phyloP scores from a whole-genome alignment of 1,140 invertebrate genomes.

The Halesus radiatus region DNA sequence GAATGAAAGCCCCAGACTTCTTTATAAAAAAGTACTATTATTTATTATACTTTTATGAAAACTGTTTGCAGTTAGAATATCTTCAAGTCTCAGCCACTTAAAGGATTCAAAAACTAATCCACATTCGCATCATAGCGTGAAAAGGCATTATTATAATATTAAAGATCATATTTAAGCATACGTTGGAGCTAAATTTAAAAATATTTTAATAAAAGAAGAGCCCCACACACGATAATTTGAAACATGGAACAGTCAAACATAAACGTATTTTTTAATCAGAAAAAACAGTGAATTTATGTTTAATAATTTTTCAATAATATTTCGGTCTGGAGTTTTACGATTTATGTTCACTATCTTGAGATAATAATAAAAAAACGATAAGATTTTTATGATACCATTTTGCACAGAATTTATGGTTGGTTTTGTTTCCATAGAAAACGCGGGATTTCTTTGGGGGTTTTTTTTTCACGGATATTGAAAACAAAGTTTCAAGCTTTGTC shows the following conservation, averaged over 20 bases:
- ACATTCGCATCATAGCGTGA: not conserved
- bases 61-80: not conserved
- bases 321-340: no score
- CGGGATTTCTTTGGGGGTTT: no score
- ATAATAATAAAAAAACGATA: no score
- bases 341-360: no score
- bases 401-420: no score
- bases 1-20: no score
- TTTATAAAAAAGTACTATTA: no score
- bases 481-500: not conserved
- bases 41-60: slow-evolving; percentile 11
- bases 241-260: slow-evolving; percentile 13
- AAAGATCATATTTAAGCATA: not conserved
- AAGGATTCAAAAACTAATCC: slow-evolving; percentile 9
- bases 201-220: not conserved
- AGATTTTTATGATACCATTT: no score
- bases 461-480: no score
- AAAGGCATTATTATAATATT: not conserved
- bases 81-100: slow-evolving; percentile 31
- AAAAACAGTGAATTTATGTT: not conserved
- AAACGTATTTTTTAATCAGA: not conserved
- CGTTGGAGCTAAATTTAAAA: not conserved
- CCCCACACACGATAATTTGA: not conserved
- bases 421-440: no score
- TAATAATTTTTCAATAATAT: no score